phyloP scores from a whole-genome alignment of 2,888 invertebrate species.

The Drosophila testacea region DNA sequence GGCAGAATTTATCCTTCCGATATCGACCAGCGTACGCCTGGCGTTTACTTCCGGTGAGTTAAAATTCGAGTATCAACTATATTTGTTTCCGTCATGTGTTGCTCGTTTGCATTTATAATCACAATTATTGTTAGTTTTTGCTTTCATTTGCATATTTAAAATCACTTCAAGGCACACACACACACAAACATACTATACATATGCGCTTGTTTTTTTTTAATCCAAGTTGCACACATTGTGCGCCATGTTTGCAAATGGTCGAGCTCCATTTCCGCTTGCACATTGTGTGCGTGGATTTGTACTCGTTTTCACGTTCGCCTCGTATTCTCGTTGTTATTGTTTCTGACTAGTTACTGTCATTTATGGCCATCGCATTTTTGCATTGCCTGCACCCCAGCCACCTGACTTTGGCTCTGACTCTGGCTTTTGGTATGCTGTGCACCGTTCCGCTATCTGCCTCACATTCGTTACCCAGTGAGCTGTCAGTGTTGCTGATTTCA shows the following conservation, averaged over 20 bases:
- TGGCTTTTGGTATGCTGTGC: conserved; percentile 11
- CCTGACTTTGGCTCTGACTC: conserved; percentile 15
- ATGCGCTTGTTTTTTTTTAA: conserved; percentile 4
- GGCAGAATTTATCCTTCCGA: conserved; percentile 91
- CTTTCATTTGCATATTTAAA: conserved; percentile 59
- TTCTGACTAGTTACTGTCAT: conserved; percentile 66
- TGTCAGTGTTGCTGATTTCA: conserved; percentile 62
- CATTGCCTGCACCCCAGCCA: conserved; percentile 52
- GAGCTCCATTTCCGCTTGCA: conserved; percentile 56
- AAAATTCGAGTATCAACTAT: not conserved
- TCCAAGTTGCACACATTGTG: conserved; percentile 14
- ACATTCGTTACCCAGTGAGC: conserved; percentile 51
- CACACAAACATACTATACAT: not conserved
- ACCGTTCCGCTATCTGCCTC: conserved; percentile 36
- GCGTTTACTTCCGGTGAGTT: conserved; percentile 91
- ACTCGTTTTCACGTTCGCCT: conserved; percentile 22
- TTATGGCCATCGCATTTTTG: conserved; percentile 57
- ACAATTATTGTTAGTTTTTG: conserved; percentile 50
- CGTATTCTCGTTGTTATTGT: conserved; percentile 48
- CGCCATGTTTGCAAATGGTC: conserved; percentile 38
- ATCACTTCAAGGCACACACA: conserved; percentile 35
- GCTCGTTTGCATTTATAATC: conserved; percentile 41
- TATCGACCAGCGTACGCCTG: conserved; percentile 90
- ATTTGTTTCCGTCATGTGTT: conserved; percentile 3
- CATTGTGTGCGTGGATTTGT: conserved; percentile 1